phyloP scores from a whole-genome alignment of 2,888 invertebrate species.

The Lapara coniferarum region DNA sequence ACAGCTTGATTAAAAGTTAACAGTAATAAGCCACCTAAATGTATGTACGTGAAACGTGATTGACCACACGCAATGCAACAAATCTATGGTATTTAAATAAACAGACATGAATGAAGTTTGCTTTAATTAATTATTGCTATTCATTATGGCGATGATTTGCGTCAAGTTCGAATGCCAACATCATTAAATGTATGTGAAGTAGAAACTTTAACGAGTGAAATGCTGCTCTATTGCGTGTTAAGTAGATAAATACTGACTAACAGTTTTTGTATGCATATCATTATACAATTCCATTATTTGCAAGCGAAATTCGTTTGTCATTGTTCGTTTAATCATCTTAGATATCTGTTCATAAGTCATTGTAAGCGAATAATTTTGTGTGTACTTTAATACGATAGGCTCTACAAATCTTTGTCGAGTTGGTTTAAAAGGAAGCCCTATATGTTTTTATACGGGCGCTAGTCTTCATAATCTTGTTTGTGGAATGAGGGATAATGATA shows the following conservation, averaged over 20 bases:
- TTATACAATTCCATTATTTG: constrained; percentile 65
- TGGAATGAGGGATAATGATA: constrained; percentile 45
- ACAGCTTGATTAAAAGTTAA: constrained; percentile 8
- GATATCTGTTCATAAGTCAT: constrained; percentile 26
- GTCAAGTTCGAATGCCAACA: neutral
- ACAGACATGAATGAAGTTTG: neutral
- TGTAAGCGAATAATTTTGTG: constrained; percentile 22
- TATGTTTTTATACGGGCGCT: constrained; percentile 41
- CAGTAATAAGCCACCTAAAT: constrained; percentile 24
- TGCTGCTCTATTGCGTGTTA: constrained; percentile 39
- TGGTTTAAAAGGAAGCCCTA: constrained; percentile 46
- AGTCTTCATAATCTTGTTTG: constrained; percentile 54
- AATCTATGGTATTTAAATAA: neutral
- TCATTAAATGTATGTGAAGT: neutral
- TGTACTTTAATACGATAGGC: constrained; percentile 4
- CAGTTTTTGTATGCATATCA: constrained; percentile 65
- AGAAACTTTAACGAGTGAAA: constrained; percentile 31
- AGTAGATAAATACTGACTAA: constrained; percentile 45
- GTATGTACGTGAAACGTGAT: constrained; percentile 14
- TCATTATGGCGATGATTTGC: neutral
- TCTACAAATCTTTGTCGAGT: constrained; percentile 13
- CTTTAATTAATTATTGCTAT: neutral
- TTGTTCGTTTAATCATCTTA: constrained; percentile 29
- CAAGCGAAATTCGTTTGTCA: constrained; percentile 47
- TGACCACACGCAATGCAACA: constrained; percentile 13